These are phyloP conservation scores for Syritta pipiens DNA, from an alignment of 2,888 invertebrate genomes.

Conservation along the genomic window DNA sequence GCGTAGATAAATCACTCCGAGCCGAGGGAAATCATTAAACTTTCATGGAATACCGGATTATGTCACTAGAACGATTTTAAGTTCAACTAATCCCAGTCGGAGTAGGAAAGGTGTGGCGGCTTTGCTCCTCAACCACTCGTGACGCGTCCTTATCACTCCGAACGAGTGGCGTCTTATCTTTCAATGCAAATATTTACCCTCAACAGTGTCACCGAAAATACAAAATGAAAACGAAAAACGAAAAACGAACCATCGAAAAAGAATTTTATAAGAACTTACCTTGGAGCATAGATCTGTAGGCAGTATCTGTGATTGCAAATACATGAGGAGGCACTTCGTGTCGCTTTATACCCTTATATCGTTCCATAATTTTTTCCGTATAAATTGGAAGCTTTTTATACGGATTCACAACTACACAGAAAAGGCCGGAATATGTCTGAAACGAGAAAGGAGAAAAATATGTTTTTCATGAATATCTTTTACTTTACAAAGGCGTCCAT, in stretches of 20 bases:
- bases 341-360: slow-evolving; percentile 99
- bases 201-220: slow-evolving; percentile 9
- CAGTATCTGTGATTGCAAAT: slow-evolving; percentile 99
- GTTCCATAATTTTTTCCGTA: slow-evolving; percentile 99
- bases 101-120: slow-evolving; percentile 37
- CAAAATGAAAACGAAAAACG: slow-evolving; percentile 3
- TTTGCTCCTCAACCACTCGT: slow-evolving; percentile 12
- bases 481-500: slow-evolving; percentile 42
- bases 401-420: slow-evolving; percentile 99
- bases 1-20: not conserved
- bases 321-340: slow-evolving; percentile 99
- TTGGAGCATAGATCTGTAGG: slow-evolving; percentile 99
- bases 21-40: slow-evolving; percentile 10
- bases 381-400: slow-evolving; percentile 99
- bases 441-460: slow-evolving; percentile 74
- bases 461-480: slow-evolving; percentile 21
- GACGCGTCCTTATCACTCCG: slow-evolving; percentile 27
- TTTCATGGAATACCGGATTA: slow-evolving; percentile 36
- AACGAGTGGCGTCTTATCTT: slow-evolving; percentile 41
- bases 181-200: slow-evolving; percentile 57
- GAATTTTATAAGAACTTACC: slow-evolving; percentile 83
- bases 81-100: not conserved
- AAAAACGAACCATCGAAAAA: slow-evolving; percentile 6
- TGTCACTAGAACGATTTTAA: slow-evolving; percentile 21
- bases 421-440: slow-evolving; percentile 99